Evolutionary conservation across 2,797 vertebrate species (phyloP).

Genomic region (Periparus ater): DNA sequence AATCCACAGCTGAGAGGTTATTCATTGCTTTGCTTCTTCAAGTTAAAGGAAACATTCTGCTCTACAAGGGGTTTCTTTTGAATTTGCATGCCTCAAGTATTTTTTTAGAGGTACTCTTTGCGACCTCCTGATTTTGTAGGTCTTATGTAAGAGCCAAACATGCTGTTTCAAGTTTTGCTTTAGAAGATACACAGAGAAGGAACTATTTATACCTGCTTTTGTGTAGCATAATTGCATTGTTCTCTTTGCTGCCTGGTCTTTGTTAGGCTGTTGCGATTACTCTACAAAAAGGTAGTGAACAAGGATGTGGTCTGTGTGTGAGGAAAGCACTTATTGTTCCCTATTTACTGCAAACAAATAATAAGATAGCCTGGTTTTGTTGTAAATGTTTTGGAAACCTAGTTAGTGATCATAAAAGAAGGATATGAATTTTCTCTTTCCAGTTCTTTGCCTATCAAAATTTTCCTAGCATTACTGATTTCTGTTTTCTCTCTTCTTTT

Average conservation of each 20-base stretch:
- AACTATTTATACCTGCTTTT: constrained; percentile 31
- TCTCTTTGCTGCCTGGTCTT: not conserved
- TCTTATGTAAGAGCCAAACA: not conserved
- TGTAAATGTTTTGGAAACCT: not conserved
- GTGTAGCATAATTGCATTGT: not conserved
- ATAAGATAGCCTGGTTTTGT: not conserved
- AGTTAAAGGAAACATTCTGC: not conserved
- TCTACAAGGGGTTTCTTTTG: not conserved
- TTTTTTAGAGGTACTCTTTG: not conserved
- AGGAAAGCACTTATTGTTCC: not conserved
- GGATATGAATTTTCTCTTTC: not conserved
- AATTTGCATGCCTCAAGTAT: not conserved
- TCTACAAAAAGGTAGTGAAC: not conserved
- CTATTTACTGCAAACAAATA: not conserved
- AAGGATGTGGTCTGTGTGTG: not conserved
- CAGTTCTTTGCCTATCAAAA: not conserved
- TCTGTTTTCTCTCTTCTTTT: not conserved
- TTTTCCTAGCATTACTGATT: not conserved
- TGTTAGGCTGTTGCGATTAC: not conserved
- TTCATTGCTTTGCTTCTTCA: not conserved
- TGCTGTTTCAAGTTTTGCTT: not conserved
- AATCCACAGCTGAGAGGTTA: not conserved
- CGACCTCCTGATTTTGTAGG: not conserved
- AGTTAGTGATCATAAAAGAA: not conserved
- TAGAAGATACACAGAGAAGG: not conserved